A percentile compares a stretch with the other conserved stretches of the same genome.
Conservation (phyloP, 2,113 vertebrate genomes). For the Esox niger region DNA sequence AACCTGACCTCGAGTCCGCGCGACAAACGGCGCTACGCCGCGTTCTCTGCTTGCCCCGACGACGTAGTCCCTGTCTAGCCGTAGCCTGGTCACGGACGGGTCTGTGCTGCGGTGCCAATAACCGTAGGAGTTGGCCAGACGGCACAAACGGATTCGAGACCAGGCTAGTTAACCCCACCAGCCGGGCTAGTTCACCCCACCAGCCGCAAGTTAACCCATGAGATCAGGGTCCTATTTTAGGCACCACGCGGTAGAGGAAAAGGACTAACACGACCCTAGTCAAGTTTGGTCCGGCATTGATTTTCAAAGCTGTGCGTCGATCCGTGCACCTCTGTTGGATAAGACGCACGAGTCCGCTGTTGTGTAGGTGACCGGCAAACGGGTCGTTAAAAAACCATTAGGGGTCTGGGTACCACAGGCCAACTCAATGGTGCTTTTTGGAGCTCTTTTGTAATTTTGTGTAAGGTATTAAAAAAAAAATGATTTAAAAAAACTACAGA, state of each 20-base stretch:
- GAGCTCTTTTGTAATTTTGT: constrained; percentile 76
- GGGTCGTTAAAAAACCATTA: constrained; percentile 25
- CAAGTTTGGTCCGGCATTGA: constrained; percentile 47
- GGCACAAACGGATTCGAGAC: too few relatives aligned
- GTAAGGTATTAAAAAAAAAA: constrained; percentile 54
- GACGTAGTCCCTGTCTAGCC: too few relatives aligned
- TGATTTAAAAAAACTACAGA: constrained; percentile 48
- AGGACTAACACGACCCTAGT: neutral
- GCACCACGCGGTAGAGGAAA: neutral
- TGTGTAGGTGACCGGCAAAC: constrained; percentile 64
- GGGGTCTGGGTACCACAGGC: constrained; percentile 63
- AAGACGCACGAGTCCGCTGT: constrained; percentile 67
- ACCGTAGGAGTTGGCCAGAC: too few relatives aligned
- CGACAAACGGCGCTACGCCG: too few relatives aligned
- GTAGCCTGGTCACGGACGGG: too few relatives aligned
- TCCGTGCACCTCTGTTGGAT: constrained; percentile 57
- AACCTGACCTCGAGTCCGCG: too few relatives aligned
- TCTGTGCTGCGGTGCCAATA: too few relatives aligned
- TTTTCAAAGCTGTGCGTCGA: constrained; percentile 57
- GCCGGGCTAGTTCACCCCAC: neutral
- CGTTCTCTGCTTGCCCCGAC: too few relatives aligned
- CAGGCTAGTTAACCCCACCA: neutral
- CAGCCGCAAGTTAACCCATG: constrained; percentile 32
- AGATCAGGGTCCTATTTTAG: constrained; percentile 24
- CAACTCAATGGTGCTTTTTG: constrained; percentile 82